Base-by-base conservation (phyloP, 2,797 vertebrate species). In the Malacoctenus gilli region DNA sequence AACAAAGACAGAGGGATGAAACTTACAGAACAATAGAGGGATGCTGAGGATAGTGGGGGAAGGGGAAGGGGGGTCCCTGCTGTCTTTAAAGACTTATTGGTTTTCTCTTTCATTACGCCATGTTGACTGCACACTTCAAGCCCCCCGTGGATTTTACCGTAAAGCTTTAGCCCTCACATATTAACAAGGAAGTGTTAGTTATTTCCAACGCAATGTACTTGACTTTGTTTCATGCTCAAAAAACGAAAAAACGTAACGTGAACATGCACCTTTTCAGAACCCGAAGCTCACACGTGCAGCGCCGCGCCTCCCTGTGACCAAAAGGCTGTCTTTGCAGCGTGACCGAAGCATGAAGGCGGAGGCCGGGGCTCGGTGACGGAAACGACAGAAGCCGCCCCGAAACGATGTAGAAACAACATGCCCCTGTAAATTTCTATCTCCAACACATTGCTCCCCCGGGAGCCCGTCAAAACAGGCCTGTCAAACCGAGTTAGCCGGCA, bases 361-460 rank as follows among this genome's bases (percentile, higher is more conserved):
- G 54, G 63, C 19, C 25, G 4, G n/a, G 51, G 35, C 39, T 60
- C 19, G 31, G 47, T 19, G 64, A 35, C 34, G 59, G 53, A 61
- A 75, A 67, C 42, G 43, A 78, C 60, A 63, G 76, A 71, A 55
- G 75, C 72, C 49, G 59, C 41, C 72, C 50, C n/a, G n/a, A 34
- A 68, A 66, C 25, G 22, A 65, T 53, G 68, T 54, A 68, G 72
- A 80, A 85, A 87, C 74, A 89, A 85, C 79, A 72, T 54, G 77
- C 55, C 63, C 67, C 80, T 79, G 82, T 86, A 83, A 82, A 85
- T 75, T 67, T 89, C 73, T 72, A 72, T 85, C 72, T 83, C 75
- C 67, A 89, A 87, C 76, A 83, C 83, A 85, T 82, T 63, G 70
- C 69, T 91, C 88, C 87, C 89, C 9, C 7, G 72, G 59, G 87